Evolutionary conservation across 2,113 vertebrate species (phyloP).

Genomic region (Tylochromis polylepis): DNA sequence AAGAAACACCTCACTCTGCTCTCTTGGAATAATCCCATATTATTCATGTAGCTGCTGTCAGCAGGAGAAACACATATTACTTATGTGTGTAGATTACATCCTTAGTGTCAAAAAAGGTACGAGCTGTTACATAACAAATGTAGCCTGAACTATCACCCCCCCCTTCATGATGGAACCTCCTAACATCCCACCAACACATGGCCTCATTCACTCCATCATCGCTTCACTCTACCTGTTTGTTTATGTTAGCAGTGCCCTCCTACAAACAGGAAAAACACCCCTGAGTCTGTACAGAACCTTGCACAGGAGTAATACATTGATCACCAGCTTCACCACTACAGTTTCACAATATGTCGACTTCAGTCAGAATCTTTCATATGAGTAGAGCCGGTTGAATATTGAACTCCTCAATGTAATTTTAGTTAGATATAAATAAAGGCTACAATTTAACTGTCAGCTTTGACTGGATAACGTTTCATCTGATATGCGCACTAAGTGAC

Average conservation of each 20-base stretch:
- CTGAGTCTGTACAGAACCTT: not conserved
- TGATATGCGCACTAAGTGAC: not conserved
- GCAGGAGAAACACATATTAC: constrained; percentile 28
- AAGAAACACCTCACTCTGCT: constrained; percentile 1
- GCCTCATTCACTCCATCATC: constrained; percentile 40
- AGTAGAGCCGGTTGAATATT: not conserved
- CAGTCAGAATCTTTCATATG: not conserved
- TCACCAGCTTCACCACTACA: not conserved
- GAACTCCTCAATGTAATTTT: not conserved
- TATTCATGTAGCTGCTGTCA: constrained; percentile 31
- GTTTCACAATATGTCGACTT: not conserved
- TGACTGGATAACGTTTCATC: not conserved
- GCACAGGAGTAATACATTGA: not conserved
- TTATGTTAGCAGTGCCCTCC: not conserved
- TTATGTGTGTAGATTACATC: constrained; percentile 54
- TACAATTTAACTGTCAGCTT: not conserved
- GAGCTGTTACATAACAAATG: constrained; percentile 19
- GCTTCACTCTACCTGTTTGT: not conserved
- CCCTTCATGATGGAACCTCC: not conserved
- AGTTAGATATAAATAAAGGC: not conserved
- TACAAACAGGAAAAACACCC: not conserved
- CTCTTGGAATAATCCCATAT: constrained; percentile 33
- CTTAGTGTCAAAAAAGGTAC: constrained; percentile 15
- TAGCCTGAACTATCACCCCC: constrained; percentile 21
- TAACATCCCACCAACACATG: not conserved